A percentile compares a stretch with the other conserved stretches of the same genome.
These are phyloP conservation scores for Thalpophila matura DNA, from an alignment of 2,888 invertebrate genomes.

Conservation along the genomic window DNA sequence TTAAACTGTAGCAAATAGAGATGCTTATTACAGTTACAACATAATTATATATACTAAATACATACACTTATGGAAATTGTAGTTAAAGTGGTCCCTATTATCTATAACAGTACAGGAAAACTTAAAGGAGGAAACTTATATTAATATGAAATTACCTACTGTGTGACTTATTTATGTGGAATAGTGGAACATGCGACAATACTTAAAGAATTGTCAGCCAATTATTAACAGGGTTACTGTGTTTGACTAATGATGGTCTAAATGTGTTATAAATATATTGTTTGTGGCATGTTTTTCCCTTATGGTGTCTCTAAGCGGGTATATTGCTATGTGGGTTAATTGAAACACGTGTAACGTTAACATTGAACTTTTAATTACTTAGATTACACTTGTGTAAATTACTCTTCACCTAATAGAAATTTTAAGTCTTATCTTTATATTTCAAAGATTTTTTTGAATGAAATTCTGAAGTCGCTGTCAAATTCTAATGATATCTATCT, in stretches of 20 bases:
- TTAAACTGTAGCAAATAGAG: not conserved
- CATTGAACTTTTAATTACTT: constrained; percentile 17
- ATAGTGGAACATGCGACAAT: constrained; percentile 42
- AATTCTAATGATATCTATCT: too few relatives aligned
- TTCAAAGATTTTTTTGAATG: not conserved
- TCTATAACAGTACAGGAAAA: constrained; percentile 52
- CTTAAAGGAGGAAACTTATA: constrained; percentile 41
- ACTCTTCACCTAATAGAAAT: not conserved
- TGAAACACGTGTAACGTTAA: constrained; percentile 12
- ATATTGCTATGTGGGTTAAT: not conserved
- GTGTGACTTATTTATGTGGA: constrained; percentile 42
- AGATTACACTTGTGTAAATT: not conserved
- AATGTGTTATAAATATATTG: constrained; percentile 25
- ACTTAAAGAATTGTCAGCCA: constrained; percentile 36
- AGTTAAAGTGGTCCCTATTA: constrained; percentile 48
- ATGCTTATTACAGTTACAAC: not conserved
- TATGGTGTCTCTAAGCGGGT: not conserved
- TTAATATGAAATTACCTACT: constrained; percentile 43
- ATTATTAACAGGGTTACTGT: constrained; percentile 47
- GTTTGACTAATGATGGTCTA: constrained; percentile 37
- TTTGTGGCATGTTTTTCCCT: constrained; percentile 14
- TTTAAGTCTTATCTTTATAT: not conserved
- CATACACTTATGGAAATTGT: constrained; percentile 48
- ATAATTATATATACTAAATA: not conserved
- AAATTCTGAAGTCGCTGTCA: too few relatives aligned